Evolutionary conservation across 2,797 vertebrate species (phyloP).

Genomic region (Oreonectes daqikongensis): DNA sequence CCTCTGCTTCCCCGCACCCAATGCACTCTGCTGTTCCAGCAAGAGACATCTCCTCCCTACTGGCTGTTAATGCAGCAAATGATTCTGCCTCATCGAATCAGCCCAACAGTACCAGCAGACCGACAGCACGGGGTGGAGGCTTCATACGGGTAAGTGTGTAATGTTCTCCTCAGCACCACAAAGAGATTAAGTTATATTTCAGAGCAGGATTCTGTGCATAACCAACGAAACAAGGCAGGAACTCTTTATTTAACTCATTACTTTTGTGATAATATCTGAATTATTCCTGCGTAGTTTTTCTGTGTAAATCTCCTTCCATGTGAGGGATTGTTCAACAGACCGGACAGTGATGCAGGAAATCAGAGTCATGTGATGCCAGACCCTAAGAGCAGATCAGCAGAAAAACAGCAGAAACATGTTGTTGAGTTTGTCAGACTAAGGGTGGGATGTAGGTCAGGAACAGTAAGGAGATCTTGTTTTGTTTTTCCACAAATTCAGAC

Average conservation of each 20-base stretch:
- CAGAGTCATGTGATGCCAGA: constrained; percentile 56
- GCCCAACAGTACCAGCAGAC: constrained; percentile 12
- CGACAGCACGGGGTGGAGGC: constrained; percentile 4
- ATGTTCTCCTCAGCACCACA: constrained; percentile 1
- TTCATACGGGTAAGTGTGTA: constrained; percentile 44
- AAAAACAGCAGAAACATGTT: constrained; percentile 40
- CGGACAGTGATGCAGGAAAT: constrained; percentile 44
- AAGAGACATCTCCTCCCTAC: constrained; percentile 52
- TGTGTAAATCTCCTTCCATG: constrained; percentile 15
- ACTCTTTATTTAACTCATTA: neutral
- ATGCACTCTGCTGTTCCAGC: constrained; percentile 53
- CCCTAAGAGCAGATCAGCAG: constrained; percentile 46
- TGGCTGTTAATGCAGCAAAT: constrained; percentile 47
- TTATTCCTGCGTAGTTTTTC: neutral
- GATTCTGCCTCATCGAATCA: constrained; percentile 26
- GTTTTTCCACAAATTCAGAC: neutral
- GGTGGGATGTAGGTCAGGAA: constrained; percentile 10
- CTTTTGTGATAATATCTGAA: neutral
- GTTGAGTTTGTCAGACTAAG: constrained; percentile 20
- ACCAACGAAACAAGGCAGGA: constrained; percentile 23
- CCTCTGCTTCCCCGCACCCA: constrained; percentile 52
- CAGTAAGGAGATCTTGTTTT: neutral
- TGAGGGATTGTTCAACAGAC: constrained; percentile 25
- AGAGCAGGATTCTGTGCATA: constrained; percentile 5
- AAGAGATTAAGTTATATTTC: constrained; percentile 29